Conservation (phyloP, 2,113 vertebrate genomes). For the Anhinga rufa region DNA sequence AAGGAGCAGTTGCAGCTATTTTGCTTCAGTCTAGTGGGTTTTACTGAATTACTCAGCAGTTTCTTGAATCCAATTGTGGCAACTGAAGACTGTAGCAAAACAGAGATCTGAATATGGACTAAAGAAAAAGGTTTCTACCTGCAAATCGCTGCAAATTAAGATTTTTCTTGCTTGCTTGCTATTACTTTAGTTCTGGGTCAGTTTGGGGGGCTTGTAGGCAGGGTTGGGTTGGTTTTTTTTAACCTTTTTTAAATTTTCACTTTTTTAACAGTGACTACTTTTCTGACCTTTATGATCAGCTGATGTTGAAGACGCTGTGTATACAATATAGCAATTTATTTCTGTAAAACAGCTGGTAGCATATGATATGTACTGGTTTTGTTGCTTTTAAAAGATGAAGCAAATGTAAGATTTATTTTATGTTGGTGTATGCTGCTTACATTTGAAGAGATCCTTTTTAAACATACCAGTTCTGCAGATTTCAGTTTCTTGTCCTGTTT, state of each 20-base stretch:
- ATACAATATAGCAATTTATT: not conserved
- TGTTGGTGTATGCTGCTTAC: not conserved
- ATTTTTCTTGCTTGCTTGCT: not conserved
- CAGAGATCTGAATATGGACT: not conserved
- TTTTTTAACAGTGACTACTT: not conserved
- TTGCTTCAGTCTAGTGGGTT: not conserved
- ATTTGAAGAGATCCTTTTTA: not conserved
- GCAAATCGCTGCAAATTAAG: not conserved
- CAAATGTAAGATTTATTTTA: not conserved
- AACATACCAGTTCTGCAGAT: not conserved
- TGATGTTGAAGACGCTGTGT: not conserved
- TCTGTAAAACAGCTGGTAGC: not conserved
- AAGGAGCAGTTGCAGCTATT: not conserved
- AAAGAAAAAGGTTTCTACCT: not conserved
- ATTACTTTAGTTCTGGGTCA: not conserved
- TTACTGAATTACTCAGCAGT: not conserved
- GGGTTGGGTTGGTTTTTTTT: not conserved
- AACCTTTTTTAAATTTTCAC: not conserved
- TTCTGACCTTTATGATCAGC: not conserved
- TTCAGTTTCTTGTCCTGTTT: not conserved
- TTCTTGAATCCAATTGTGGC: not conserved
- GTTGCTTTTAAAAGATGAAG: not conserved
- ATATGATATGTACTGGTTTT: not conserved
- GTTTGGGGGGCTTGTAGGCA: not conserved
- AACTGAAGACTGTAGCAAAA: not conserved